phyloP scores from a whole-genome alignment of 2,797 vertebrate species.

The Poecile montanus region DNA sequence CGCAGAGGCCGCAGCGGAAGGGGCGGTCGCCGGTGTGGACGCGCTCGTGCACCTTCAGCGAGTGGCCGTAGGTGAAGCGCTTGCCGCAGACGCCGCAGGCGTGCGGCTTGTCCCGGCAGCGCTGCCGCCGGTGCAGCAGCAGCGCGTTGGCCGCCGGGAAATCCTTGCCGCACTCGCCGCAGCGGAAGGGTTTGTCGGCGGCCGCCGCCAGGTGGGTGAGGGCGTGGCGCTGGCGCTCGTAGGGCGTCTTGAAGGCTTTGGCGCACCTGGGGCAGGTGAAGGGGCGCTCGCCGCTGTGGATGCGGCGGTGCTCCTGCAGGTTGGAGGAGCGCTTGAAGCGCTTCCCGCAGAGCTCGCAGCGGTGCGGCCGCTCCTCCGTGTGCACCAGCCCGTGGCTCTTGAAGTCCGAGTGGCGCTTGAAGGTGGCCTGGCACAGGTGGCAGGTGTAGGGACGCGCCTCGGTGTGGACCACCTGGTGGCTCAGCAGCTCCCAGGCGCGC shows the following conservation, averaged over 20 bases:
- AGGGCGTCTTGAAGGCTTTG: conserved; percentile 63
- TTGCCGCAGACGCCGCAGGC: conserved; percentile 53
- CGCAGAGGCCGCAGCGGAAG: conserved; percentile 53
- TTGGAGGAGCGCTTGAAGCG: conserved; percentile 69
- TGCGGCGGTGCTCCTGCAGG: conserved; percentile 62
- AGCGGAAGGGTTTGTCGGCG: conserved; percentile 19
- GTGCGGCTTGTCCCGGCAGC: conserved; percentile 24
- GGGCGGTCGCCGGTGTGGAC: conserved; percentile 44
- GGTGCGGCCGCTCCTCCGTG: conserved; percentile 52
- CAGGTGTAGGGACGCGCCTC: conserved; percentile 63
- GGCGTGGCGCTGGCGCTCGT: conserved; percentile 57
- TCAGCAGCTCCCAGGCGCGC: conserved; percentile 63
- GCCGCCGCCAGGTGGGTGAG: conserved; percentile 30
- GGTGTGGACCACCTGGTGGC: conserved; percentile 65
- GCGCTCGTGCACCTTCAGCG: conserved; percentile 57
- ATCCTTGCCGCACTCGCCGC: conserved; percentile 24
- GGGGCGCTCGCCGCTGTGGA: conserved; percentile 54
- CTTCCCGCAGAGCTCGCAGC: conserved; percentile 66
- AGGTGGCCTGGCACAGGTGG: conserved; percentile 45
- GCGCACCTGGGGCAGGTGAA: conserved; percentile 54
- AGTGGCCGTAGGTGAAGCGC: conserved; percentile 46
- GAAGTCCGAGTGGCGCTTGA: conserved; percentile 69
- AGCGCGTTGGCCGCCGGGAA: conserved; percentile 25
- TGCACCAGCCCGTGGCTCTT: conserved; percentile 66
- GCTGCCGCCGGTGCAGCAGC: conserved; percentile 48